These are phyloP conservation scores for Spermophilus dauricus DNA, from an alignment of 2,113 vertebrate species.

Conservation along the genomic window DNA sequence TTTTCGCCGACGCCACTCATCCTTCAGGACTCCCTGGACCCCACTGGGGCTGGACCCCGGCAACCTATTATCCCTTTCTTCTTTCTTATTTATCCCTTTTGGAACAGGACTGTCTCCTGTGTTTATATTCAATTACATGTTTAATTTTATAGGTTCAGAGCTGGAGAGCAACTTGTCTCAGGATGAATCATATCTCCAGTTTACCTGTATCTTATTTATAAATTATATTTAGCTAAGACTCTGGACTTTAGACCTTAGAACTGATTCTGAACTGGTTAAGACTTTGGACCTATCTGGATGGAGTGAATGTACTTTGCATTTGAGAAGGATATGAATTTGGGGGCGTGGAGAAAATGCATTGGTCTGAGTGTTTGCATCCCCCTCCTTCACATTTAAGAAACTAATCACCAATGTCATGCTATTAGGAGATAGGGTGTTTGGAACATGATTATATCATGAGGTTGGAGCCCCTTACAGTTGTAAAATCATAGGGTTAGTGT, in stretches of 20 bases:
- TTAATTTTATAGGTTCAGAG: not conserved
- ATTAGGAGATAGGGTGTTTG: not conserved
- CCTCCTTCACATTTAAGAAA: not conserved
- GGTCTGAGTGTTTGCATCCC: not conserved
- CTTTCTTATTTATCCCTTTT: not conserved
- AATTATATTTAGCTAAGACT: not conserved
- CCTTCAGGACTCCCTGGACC: too few relatives aligned
- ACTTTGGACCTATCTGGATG: not conserved
- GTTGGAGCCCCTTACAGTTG: not conserved
- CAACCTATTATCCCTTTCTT: not conserved
- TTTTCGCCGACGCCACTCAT: too few relatives aligned
- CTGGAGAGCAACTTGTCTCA: not conserved
- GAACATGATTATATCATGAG: not conserved
- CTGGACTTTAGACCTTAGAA: not conserved
- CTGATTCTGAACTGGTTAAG: not conserved
- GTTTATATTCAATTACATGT: too few relatives aligned
- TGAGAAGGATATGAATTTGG: not conserved
- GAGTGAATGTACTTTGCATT: not conserved
- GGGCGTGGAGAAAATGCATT: not conserved
- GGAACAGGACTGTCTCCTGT: too few relatives aligned
- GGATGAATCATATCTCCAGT: not conserved
- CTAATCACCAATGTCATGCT: not conserved
- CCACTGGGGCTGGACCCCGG: too few relatives aligned
- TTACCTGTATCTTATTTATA: not conserved
- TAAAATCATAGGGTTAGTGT: not conserved